Evolutionary conservation across 2,888 invertebrate species (phyloP).

Genomic region (Brachycybe producta): DNA sequence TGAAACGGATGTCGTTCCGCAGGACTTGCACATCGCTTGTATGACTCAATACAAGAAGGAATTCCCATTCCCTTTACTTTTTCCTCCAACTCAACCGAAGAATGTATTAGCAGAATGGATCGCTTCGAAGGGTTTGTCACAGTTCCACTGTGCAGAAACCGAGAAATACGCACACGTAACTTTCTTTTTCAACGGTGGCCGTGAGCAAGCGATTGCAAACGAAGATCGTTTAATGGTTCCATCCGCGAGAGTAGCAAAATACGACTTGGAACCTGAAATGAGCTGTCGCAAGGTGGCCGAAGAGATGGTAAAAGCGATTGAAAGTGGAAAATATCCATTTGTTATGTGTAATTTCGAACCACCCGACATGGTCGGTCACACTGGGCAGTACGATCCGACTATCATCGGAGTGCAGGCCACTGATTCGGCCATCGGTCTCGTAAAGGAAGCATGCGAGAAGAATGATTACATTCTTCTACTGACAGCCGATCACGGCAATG

Average conservation of each 20-base stretch:
- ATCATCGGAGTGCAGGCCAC: conserved; percentile 30
- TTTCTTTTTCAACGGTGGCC: conserved; percentile 39
- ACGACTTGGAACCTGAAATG: conserved; percentile 37
- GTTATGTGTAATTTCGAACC: conserved; percentile 39
- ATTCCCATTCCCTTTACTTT: conserved; percentile 34
- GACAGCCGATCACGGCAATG: conserved; percentile 37
- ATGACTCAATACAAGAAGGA: conserved; percentile 38
- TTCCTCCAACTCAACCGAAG: conserved; percentile 34
- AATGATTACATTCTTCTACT: conserved; percentile 28
- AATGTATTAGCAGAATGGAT: conserved; percentile 38
- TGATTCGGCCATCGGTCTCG: conserved; percentile 33
- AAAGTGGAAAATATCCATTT: conserved; percentile 32
- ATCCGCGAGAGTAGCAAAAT: conserved; percentile 37
- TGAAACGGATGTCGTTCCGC: conserved; percentile 26
- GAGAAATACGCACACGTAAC: conserved; percentile 40
- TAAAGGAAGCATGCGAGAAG: conserved; percentile 30
- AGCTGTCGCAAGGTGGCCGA: conserved; percentile 33
- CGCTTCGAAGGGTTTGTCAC: conserved; percentile 29
- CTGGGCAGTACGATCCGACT: conserved; percentile 34
- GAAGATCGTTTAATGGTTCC: conserved; percentile 36
- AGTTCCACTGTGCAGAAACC: conserved; percentile 38
- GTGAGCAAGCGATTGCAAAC: conserved; percentile 31
- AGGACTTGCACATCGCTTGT: conserved; percentile 22
- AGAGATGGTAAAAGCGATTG: conserved; percentile 33
- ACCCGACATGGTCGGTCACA: conserved; percentile 40